Conservation (phyloP, 2,113 vertebrate genomes). For the Damaliscus lunatus region DNA sequence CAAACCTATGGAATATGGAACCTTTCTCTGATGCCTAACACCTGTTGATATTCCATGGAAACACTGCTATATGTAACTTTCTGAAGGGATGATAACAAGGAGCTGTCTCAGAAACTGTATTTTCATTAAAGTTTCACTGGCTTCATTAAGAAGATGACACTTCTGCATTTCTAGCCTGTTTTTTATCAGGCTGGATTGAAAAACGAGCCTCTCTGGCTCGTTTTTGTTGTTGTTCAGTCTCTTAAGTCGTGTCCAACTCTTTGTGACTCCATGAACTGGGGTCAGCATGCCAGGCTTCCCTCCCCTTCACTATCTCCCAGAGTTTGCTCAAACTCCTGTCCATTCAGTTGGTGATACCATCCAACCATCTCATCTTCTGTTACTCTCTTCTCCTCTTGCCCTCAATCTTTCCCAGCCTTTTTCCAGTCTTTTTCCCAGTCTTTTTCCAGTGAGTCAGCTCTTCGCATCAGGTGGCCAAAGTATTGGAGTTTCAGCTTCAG, state of each 20-base stretch:
- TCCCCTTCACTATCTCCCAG: background rate
- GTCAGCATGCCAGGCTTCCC: background rate
- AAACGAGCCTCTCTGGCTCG: background rate
- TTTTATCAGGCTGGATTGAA: background rate
- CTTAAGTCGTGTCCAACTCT: background rate
- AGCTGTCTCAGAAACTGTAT: background rate
- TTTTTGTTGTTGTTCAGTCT: background rate
- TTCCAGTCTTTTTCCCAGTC: background rate
- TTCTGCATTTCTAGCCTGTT: background rate
- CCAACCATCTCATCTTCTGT: background rate
- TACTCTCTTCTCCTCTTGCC: background rate
- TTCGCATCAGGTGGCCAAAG: background rate
- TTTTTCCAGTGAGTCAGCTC: background rate
- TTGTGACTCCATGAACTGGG: background rate
- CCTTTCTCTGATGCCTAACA: background rate
- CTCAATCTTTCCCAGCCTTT: background rate
- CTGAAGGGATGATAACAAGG: background rate
- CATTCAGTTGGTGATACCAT: background rate
- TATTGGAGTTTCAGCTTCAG: background rate
- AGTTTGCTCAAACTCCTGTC: background rate
- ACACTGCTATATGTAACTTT: background rate
- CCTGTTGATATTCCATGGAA: background rate
- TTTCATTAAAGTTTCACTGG: background rate
- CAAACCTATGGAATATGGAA: background rate
- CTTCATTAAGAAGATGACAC: background rate